These are phyloP conservation scores for Scyliorhinus canicula DNA, from an alignment of 2,797 vertebrate genomes.

Conservation along the genomic window DNA sequence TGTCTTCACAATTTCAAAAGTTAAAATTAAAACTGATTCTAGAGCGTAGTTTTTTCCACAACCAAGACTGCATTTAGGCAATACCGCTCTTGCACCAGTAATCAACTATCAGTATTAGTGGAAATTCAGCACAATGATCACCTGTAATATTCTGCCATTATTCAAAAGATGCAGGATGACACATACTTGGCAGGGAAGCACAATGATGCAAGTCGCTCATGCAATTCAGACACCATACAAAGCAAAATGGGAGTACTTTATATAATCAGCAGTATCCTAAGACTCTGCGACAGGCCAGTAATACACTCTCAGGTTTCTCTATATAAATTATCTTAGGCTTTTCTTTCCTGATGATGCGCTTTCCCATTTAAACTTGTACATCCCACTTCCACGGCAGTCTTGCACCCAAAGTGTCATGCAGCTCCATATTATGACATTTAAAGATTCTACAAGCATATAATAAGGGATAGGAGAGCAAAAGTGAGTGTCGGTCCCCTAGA, in stretches of 20 bases:
- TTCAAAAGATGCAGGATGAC: background rate
- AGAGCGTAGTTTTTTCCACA: background rate
- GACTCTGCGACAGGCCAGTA: background rate
- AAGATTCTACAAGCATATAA: background rate
- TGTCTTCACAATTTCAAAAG: background rate
- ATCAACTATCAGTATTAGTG: background rate
- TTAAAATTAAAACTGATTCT: background rate
- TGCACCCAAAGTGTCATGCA: background rate
- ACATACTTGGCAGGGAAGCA: background rate
- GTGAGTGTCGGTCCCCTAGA: background rate
- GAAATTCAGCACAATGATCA: background rate
- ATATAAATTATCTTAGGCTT: background rate
- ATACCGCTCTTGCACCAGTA: background rate
- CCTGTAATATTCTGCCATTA: background rate
- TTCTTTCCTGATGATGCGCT: background rate
- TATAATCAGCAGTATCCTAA: background rate
- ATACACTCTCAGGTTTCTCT: background rate
- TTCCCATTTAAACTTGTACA: background rate
- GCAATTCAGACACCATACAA: background rate
- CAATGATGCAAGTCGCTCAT: background rate
- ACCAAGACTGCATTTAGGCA: background rate
- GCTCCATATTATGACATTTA: background rate
- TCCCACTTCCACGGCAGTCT: background rate
- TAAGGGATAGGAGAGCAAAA: background rate
- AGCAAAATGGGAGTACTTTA: background rate